Conservation (phyloP, 2,888 invertebrate species). For the Belgica antarctica region DNA sequence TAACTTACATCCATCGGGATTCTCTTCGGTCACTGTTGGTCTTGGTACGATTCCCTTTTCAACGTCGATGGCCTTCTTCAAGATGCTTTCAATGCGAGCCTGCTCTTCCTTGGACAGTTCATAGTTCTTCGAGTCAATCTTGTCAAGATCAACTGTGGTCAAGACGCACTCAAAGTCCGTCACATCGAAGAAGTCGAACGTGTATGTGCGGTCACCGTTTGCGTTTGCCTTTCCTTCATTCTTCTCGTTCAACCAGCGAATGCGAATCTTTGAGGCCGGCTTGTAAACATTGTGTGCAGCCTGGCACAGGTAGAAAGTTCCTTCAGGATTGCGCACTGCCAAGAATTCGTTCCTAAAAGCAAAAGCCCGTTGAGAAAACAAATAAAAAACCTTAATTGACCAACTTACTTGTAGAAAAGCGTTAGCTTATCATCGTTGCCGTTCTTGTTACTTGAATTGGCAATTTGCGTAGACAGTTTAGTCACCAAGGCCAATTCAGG, state of each 20-base stretch:
- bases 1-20: slow-evolving; percentile 78
- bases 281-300: slow-evolving; percentile 87
- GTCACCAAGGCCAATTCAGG: slow-evolving; percentile 75
- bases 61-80: slow-evolving; percentile 77
- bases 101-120: slow-evolving; percentile 71
- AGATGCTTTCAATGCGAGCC: slow-evolving; percentile 75
- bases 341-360: slow-evolving; percentile 76
- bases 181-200: slow-evolving; percentile 84
- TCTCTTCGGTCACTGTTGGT: slow-evolving; percentile 71
- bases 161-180: slow-evolving; percentile 89
- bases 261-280: slow-evolving; percentile 78
- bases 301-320: slow-evolving; percentile 84
- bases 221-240: slow-evolving; percentile 55
- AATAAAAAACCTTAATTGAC: slow-evolving; percentile 4
- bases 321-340: slow-evolving; percentile 86
- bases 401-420: slow-evolving; percentile 77
- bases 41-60: slow-evolving; percentile 69
- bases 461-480: slow-evolving; percentile 65
- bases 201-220: slow-evolving; percentile 68
- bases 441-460: slow-evolving; percentile 59
- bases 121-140: slow-evolving; percentile 70
- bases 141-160: slow-evolving; percentile 76
- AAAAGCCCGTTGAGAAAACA: slow-evolving; percentile 45
- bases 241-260: slow-evolving; percentile 85
- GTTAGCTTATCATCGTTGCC: slow-evolving; percentile 71